A percentile compares a stretch with the other conserved stretches of the same genome.
These are phyloP conservation scores for Paratilapia polleni DNA, from an alignment of 2,113 vertebrate genomes.

Conservation along the genomic window DNA sequence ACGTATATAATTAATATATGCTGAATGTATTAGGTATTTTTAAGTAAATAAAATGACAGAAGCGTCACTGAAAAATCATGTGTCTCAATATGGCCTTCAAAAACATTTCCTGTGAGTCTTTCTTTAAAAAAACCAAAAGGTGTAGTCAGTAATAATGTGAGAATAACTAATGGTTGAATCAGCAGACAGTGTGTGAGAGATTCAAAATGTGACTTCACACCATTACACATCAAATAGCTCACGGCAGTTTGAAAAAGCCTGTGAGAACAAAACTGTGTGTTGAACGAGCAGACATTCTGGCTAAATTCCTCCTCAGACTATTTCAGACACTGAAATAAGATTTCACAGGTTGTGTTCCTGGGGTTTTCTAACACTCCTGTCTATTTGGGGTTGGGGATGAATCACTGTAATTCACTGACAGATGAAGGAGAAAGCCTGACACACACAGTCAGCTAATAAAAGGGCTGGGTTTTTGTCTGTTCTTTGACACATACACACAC, in stretches of 20 bases:
- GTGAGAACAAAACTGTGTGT: constrained; percentile 36
- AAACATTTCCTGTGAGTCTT: background rate
- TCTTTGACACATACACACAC: background rate
- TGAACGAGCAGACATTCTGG: constrained; percentile 25
- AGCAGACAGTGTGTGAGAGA: constrained; percentile 7
- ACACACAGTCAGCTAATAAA: constrained; percentile 48
- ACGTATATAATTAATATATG: too few relatives aligned
- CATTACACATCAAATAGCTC: constrained; percentile 4
- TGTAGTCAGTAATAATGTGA: background rate
- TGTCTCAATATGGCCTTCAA: background rate
- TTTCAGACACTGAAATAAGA: constrained; percentile 41
- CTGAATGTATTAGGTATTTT: too few relatives aligned
- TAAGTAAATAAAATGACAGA: too few relatives aligned
- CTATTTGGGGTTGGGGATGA: constrained; percentile 51
- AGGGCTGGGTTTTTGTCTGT: background rate
- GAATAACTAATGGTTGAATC: constrained; percentile 13
- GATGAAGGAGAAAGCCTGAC: constrained; percentile 43
- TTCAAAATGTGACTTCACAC: constrained; percentile 31
- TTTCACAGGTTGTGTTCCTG: constrained; percentile 61
- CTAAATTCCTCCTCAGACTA: constrained; percentile 33
- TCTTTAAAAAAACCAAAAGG: background rate
- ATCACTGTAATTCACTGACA: constrained; percentile 44
- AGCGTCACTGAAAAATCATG: background rate
- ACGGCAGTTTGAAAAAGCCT: background rate
- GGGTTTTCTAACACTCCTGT: constrained; percentile 14